phyloP scores from a whole-genome alignment of 2,888 invertebrate genomes.

The Cylloceria caligata region DNA sequence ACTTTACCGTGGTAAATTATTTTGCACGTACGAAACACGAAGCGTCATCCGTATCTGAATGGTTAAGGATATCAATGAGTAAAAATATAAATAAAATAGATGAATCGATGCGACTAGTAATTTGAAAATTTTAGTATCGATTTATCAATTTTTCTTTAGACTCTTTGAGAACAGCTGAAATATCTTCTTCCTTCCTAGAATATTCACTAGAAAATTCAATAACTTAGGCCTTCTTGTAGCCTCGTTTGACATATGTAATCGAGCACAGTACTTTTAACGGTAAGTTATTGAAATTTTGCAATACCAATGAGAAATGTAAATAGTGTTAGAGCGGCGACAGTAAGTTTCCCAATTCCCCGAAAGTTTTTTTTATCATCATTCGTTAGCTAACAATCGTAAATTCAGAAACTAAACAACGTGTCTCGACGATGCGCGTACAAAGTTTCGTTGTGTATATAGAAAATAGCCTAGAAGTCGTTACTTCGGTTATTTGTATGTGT shows the following conservation, averaged over 20 bases:
- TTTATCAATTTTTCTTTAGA: neutral
- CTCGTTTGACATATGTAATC: neutral
- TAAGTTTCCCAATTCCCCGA: slow-evolving; percentile 22
- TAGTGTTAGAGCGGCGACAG: slow-evolving; percentile 31
- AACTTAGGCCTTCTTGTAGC: neutral
- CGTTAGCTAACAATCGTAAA: slow-evolving; percentile 44
- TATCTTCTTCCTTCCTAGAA: neutral
- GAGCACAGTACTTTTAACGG: neutral
- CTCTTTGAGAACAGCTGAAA: neutral
- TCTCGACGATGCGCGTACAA: neutral
- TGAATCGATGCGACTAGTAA: too few relatives aligned
- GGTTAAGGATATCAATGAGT: too few relatives aligned
- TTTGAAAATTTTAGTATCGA: neutral
- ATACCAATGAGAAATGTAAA: slow-evolving; percentile 31
- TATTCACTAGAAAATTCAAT: neutral
- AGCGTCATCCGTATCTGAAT: too few relatives aligned
- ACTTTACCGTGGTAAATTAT: too few relatives aligned
- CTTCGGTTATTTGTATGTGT: slow-evolving; percentile 6
- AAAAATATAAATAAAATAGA: too few relatives aligned
- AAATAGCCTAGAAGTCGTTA: slow-evolving; percentile 30
- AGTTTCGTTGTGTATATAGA: neutral
- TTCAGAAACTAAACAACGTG: slow-evolving; percentile 19
- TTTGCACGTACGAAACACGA: too few relatives aligned
- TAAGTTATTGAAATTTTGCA: neutral
- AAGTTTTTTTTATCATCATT: slow-evolving; percentile 23